phyloP scores from a whole-genome alignment of 2,888 invertebrate species.

The Tenthredo distinguenda region DNA sequence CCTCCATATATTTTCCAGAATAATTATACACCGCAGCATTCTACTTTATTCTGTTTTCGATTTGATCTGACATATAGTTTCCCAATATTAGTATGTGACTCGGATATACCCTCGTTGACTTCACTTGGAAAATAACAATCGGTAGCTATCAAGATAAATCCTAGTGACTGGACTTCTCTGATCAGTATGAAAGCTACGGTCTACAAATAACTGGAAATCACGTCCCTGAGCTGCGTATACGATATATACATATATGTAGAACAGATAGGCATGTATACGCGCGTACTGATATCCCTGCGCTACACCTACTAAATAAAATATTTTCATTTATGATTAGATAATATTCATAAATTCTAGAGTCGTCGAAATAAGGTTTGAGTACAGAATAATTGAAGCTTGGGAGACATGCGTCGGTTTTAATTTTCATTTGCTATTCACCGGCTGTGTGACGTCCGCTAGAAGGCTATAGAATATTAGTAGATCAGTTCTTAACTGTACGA shows the following conservation, averaged over 20 bases:
- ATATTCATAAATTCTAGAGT: not conserved
- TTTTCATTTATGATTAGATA: not conserved
- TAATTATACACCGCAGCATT: not conserved
- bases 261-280: not conserved
- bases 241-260: not conserved
- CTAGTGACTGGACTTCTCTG: not conserved
- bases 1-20: not conserved
- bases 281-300: not conserved
- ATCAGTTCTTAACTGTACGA: not conserved
- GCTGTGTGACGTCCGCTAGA: not conserved
- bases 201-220: constrained; percentile 14
- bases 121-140: not conserved
- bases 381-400: not conserved
- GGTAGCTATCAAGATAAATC: not conserved
- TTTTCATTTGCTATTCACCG: not conserved
- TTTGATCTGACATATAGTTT: not conserved
- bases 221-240: not conserved
- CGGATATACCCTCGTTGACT: not conserved
- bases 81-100: not conserved
- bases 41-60: not conserved
- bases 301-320: not conserved
- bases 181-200: not conserved
- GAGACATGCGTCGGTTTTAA: not conserved
- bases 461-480: not conserved
- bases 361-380: not conserved